Base-by-base conservation (phyloP, 1,140 invertebrate species). In the Aphelinus atriplicis region DNA sequence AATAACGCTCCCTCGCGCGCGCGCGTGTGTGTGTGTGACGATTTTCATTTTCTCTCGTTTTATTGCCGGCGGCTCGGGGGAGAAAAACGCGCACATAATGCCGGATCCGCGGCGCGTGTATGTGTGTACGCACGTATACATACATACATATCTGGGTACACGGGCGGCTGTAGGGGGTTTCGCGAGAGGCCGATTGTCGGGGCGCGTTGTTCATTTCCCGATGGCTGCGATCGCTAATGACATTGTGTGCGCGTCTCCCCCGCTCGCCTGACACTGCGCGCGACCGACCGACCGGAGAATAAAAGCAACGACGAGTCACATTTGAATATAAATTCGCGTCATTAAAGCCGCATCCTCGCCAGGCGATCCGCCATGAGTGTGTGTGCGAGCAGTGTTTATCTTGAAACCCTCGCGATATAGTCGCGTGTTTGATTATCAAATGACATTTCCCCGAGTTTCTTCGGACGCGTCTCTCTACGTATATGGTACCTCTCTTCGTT, bases 291-390 rank as follows among this genome's bases (percentile, higher is more conserved):
- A 26, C 26, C 26, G 26, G 26, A 26, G 26, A 26, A 26, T 26
- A 26, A 26, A 26, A 26, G 26, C 26, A 26, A 26, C 26, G 26
- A 26, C 26, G 26, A 26, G 26, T 26, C 26, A 76, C 69, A 70
- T 76, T 76, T 76, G 63, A 71, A 76, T 76, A 71, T 71, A 76
- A 71, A 71, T 71, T 71, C 7, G 53, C 67, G 61, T 75, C 73
- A 57, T 69, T 74, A 74, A 75, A 64, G 42, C 43, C 48, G 73
- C 26, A 26, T 67, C 63, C 61, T 67, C 64, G 69, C n/a, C 26
- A 26, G 0, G 26, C 26, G 26, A 26, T 26, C 26, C 26, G 26
- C 26, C 26, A 26, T 26, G 26, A 26, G 26, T 26, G 26, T 26
- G 62, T 42, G 55, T 51, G 56, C 46, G 9, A 63, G 50, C 48